These are phyloP conservation scores for Carassius carassius DNA, from an alignment of 2,113 vertebrate genomes.

Conservation along the genomic window DNA sequence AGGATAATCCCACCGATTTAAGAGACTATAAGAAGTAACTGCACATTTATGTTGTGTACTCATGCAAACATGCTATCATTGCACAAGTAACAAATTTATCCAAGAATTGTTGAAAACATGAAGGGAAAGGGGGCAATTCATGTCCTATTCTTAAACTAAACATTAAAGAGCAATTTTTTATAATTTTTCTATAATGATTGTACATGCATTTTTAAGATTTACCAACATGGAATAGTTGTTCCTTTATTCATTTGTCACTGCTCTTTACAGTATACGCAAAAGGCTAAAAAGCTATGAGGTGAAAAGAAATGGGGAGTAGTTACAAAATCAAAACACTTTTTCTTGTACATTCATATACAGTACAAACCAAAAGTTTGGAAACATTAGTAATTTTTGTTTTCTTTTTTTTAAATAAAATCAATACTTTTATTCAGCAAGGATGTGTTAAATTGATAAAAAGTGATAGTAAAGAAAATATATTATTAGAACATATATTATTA, in stretches of 20 bases:
- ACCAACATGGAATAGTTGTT: background rate
- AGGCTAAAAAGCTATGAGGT: background rate
- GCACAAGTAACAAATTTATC: too few relatives aligned
- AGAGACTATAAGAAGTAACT: background rate
- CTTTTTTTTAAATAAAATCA: too few relatives aligned
- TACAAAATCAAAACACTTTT: background rate
- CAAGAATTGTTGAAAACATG: too few relatives aligned
- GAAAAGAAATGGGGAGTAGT: background rate
- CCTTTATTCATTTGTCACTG: background rate
- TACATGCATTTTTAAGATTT: background rate
- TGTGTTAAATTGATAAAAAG: too few relatives aligned
- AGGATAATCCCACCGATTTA: background rate
- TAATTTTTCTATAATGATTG: background rate
- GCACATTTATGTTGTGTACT: background rate
- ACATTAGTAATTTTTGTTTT: too few relatives aligned
- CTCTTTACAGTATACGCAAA: background rate
- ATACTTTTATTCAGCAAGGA: too few relatives aligned
- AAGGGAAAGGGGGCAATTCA: background rate
- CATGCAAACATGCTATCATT: background rate
- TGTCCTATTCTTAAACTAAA: background rate
- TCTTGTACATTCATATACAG: background rate
- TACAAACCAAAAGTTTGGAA: too few relatives aligned
- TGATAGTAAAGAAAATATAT: too few relatives aligned
- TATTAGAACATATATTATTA: too few relatives aligned
- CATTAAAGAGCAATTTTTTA: too few relatives aligned